Evolutionary conservation across 2,113 vertebrate species (phyloP).

Genomic region (Lepisosteus oculatus): DNA sequence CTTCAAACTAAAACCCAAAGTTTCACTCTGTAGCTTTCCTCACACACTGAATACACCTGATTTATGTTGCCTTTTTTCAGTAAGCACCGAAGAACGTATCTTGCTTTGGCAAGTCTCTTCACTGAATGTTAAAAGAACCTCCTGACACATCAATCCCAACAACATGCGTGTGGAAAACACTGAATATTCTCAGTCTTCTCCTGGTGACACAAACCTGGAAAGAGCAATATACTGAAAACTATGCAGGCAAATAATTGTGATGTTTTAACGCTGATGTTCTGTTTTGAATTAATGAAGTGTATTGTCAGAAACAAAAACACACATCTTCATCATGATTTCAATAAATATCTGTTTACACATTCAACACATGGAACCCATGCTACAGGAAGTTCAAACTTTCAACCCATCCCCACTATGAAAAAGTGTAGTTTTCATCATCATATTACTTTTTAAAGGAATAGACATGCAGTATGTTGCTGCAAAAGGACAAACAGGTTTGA

Average conservation of each 20-base stretch:
- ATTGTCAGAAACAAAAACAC: conserved; percentile 60
- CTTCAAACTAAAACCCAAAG: conserved; percentile 9
- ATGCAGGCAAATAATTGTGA: conserved; percentile 75
- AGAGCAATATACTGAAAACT: conserved; percentile 75
- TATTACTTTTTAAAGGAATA: too few relatives aligned
- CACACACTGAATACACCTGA: conserved; percentile 53
- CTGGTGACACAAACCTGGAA: conserved; percentile 53
- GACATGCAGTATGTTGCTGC: too few relatives aligned
- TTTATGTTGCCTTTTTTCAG: conserved; percentile 17
- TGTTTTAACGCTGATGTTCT: conserved; percentile 68
- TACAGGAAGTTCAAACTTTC: too few relatives aligned
- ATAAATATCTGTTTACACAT: too few relatives aligned
- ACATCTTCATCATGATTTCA: conserved; percentile 36
- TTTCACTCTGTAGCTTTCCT: conserved; percentile 25
- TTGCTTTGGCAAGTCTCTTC: not conserved
- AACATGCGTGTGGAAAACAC: conserved; percentile 33
- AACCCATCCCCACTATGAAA: too few relatives aligned
- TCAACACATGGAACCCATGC: too few relatives aligned
- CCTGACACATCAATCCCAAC: conserved; percentile 34
- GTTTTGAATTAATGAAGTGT: conserved; percentile 66
- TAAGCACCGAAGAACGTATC: conserved; percentile 1
- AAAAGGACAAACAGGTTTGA: too few relatives aligned
- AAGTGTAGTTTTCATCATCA: too few relatives aligned
- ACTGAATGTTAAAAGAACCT: conserved; percentile 32
- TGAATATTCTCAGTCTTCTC: conserved; percentile 30